Conservation (phyloP, 2,797 vertebrate species). For the Pampus argenteus region DNA sequence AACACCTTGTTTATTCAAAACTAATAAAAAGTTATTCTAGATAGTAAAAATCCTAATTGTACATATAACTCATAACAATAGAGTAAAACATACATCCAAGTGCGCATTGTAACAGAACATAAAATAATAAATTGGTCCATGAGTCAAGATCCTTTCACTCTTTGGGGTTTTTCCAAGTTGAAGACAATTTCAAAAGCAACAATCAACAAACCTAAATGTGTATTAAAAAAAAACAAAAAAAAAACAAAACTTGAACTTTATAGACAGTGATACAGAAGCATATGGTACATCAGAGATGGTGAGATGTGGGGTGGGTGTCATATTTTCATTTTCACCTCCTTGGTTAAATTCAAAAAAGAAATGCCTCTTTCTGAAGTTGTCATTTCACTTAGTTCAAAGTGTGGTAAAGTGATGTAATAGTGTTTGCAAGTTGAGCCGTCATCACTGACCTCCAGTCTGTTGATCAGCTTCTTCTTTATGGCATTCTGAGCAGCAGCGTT, state of each 20-base stretch:
- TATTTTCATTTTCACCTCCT: too few relatives aligned
- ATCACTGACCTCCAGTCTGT: slow-evolving; percentile 89
- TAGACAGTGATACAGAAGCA: not conserved
- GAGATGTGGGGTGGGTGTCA: slow-evolving; percentile 6
- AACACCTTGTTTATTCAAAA: not conserved
- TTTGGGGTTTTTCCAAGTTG: slow-evolving; percentile 13
- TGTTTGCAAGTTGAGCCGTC: not conserved
- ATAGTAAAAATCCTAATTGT: not conserved
- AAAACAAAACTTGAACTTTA: too few relatives aligned
- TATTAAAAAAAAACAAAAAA: too few relatives aligned
- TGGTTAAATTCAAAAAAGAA: not conserved
- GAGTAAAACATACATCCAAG: not conserved
- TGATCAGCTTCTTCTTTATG: slow-evolving; percentile 98
- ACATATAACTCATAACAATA: not conserved
- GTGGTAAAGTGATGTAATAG: not conserved
- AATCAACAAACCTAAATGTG: not conserved
- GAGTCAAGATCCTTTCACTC: too few relatives aligned
- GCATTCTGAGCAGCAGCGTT: slow-evolving; percentile 98
- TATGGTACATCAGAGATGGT: slow-evolving; percentile 3
- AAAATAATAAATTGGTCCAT: not conserved
- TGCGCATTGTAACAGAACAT: not conserved
- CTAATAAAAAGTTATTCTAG: not conserved
- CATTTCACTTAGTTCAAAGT: not conserved
- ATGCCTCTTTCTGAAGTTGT: not conserved
- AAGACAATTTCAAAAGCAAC: not conserved